These are phyloP conservation scores for Dermolepida albohirtum DNA, from an alignment of 2,888 invertebrate genomes.

Conservation along the genomic window DNA sequence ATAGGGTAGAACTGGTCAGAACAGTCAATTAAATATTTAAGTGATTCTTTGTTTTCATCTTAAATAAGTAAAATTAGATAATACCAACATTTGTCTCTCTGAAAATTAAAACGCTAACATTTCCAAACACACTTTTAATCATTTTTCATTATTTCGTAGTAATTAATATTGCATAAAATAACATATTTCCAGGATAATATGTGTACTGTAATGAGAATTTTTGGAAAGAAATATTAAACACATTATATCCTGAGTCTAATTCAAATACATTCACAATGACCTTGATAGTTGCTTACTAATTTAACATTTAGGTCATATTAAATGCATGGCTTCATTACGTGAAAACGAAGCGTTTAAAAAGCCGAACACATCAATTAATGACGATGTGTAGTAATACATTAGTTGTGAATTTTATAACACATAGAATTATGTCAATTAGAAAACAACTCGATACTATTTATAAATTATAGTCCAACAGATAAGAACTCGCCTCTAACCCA, in stretches of 20 bases:
- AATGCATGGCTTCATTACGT: slow-evolving; percentile 12
- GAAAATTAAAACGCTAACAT: no score
- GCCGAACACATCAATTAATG: slow-evolving; percentile 19
- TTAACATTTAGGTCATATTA: slow-evolving; percentile 27
- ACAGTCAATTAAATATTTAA: slow-evolving; percentile 26
- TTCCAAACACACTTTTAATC: no score
- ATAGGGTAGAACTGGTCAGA: slow-evolving; percentile 15
- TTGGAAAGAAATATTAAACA: slow-evolving; percentile 2
- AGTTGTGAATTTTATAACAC: slow-evolving; percentile 10
- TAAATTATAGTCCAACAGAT: slow-evolving; percentile 1
- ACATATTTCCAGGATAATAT: neutral
- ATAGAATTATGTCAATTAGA: slow-evolving; percentile 24
- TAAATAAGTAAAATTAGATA: no score
- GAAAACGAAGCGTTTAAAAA: slow-evolving; percentile 10
- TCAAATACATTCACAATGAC: slow-evolving; percentile 29
- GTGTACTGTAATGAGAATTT: neutral
- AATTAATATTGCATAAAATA: no score
- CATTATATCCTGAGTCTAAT: neutral
- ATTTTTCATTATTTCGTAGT: no score
- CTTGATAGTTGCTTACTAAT: slow-evolving; percentile 22
- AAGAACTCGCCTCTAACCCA: slow-evolving; percentile 8
- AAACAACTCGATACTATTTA: slow-evolving; percentile 2
- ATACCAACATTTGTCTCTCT: no score
- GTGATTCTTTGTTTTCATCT: neutral
- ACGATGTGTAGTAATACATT: slow-evolving; percentile 11